Evolutionary conservation across 2,797 vertebrate genomes (phyloP).

Genomic region (Hoplostethus mediterraneus): DNA sequence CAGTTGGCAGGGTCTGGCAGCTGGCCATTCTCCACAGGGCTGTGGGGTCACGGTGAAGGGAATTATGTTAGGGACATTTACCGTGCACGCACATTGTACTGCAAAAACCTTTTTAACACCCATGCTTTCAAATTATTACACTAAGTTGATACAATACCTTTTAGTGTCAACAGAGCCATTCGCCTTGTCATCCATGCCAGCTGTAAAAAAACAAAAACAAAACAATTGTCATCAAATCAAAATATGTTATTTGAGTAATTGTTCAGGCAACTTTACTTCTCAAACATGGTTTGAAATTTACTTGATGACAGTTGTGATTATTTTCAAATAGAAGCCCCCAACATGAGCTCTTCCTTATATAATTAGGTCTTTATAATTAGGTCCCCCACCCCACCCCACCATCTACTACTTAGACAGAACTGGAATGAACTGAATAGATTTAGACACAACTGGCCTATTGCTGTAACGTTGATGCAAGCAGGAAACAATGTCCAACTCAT

Average conservation of each 20-base stretch:
- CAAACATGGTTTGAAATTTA: neutral
- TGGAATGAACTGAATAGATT: neutral
- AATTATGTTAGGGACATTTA: neutral
- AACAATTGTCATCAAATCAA: neutral
- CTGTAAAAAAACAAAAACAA: slow-evolving; percentile 46
- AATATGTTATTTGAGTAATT: neutral
- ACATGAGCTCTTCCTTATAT: neutral
- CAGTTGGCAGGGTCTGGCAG: slow-evolving; percentile 95
- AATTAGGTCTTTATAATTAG: too few species aligned
- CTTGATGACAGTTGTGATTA: neutral
- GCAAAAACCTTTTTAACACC: slow-evolving; percentile 1
- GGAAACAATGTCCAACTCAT: neutral
- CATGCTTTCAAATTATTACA: neutral
- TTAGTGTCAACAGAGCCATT: slow-evolving; percentile 95
- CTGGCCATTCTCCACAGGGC: slow-evolving; percentile 94
- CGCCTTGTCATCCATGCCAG: slow-evolving; percentile 95
- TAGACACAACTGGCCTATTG: neutral
- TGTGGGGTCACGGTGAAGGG: slow-evolving; percentile 60
- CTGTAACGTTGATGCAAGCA: neutral
- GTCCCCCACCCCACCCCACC: too few species aligned
- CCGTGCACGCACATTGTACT: neutral
- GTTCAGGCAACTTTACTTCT: too few species aligned
- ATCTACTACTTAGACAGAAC: neutral
- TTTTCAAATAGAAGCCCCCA: neutral
- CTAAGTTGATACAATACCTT: slow-evolving; percentile 85